Conservation (phyloP, 2,888 invertebrate species). For the Ceraclea dissimilis region DNA sequence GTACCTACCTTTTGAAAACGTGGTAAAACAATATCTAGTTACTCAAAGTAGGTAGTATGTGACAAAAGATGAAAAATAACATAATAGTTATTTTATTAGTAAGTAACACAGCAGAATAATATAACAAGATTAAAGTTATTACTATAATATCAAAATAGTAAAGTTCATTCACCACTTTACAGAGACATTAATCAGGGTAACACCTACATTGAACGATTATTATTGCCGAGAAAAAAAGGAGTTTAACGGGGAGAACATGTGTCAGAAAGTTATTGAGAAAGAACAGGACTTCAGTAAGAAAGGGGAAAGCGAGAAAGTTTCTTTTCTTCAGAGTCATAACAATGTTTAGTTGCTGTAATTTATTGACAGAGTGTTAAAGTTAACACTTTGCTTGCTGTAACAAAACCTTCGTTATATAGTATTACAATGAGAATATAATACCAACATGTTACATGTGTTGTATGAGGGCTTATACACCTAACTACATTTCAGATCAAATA, state of each 20-base stretch:
- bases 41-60: too few relatives aligned
- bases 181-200: constrained; percentile 22
- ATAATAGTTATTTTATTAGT: too few relatives aligned
- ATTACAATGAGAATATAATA: neutral
- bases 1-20: too few relatives aligned
- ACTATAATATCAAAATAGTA: too few relatives aligned
- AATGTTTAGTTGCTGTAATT: constrained; percentile 21
- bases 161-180: too few relatives aligned
- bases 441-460: neutral
- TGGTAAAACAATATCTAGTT: too few relatives aligned
- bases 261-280: constrained; percentile 26
- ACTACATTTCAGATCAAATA: too few relatives aligned
- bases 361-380: constrained; percentile 24
- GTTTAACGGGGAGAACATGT: constrained; percentile 24
- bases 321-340: constrained; percentile 8
- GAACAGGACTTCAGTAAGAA: constrained; percentile 4
- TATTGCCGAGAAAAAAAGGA: constrained; percentile 14
- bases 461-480: too few relatives aligned
- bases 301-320: constrained; percentile 14
- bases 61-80: too few relatives aligned
- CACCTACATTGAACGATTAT: constrained; percentile 24
- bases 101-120: too few relatives aligned
- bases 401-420: neutral
- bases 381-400: constrained; percentile 10
- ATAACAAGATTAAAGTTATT: too few relatives aligned